These are phyloP conservation scores for Macropus fuliginosus DNA, from an alignment of 2,797 vertebrate genomes.

Conservation along the genomic window DNA sequence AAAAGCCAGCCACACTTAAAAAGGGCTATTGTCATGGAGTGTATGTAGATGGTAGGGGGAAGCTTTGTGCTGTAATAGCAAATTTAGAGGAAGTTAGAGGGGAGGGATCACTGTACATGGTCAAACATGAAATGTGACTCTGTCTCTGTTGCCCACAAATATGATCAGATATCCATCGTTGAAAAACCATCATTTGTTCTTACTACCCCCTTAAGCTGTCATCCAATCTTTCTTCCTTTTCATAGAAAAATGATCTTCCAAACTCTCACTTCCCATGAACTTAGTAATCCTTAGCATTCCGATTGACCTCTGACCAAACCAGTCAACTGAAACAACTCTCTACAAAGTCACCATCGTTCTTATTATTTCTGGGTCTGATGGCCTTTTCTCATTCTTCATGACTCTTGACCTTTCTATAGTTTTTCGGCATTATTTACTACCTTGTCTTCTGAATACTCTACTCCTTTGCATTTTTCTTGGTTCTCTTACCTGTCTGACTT, in stretches of 20 bases:
- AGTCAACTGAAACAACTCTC: background rate
- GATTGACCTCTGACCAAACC: background rate
- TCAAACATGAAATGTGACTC: too few species aligned
- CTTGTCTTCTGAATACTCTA: background rate
- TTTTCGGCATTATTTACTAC: background rate
- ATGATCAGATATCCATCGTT: background rate
- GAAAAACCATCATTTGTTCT: background rate
- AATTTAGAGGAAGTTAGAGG: background rate
- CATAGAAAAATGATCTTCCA: background rate
- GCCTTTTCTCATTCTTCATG: background rate
- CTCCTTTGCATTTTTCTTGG: background rate
- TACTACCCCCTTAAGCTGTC: background rate
- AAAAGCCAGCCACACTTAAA: background rate
- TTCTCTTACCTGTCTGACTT: background rate
- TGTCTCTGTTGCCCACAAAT: background rate
- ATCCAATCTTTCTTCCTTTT: background rate
- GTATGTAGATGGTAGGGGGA: background rate
- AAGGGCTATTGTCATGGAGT: background rate
- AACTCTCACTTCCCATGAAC: background rate
- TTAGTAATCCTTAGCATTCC: background rate
- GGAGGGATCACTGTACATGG: background rate
- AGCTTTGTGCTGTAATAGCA: background rate
- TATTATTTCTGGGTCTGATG: background rate
- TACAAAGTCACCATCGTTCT: background rate
- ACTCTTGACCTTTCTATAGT: background rate